phyloP scores from a whole-genome alignment of 2,888 invertebrate genomes.

The Xestia rhomboidea region DNA sequence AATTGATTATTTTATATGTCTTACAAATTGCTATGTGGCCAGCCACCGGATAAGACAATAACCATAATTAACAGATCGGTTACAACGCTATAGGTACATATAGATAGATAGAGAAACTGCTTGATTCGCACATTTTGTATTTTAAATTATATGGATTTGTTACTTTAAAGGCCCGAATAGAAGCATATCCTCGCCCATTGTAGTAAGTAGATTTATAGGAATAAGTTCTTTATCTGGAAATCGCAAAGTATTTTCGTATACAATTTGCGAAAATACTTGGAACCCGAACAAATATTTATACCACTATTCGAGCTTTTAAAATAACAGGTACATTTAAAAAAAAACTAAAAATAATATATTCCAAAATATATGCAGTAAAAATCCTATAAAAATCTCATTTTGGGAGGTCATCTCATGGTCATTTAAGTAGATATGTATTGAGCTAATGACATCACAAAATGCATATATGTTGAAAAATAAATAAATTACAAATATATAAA shows the following conservation, averaged over 20 bases:
- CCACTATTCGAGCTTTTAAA: slow-evolving; percentile 14
- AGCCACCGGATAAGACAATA: slow-evolving; percentile 85
- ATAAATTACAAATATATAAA: slow-evolving; percentile 38
- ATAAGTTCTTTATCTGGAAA: not conserved
- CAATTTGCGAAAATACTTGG: not conserved
- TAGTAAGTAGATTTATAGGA: not conserved
- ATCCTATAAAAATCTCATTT: not conserved
- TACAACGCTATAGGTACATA: slow-evolving; percentile 66
- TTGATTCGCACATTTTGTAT: slow-evolving; percentile 4
- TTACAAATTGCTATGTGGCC: slow-evolving; percentile 86
- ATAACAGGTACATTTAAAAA: slow-evolving; percentile 19
- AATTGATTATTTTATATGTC: slow-evolving; percentile 75
- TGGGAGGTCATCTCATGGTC: slow-evolving; percentile 1
- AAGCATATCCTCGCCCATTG: not conserved
- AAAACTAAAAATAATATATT: not conserved
- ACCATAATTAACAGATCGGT: slow-evolving; percentile 62
- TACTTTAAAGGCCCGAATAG: slow-evolving; percentile 17
- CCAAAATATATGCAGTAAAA: slow-evolving; percentile 36
- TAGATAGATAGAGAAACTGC: slow-evolving; percentile 19
- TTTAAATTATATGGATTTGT: slow-evolving; percentile 6
- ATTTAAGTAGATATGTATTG: slow-evolving; percentile 25
- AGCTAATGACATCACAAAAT: slow-evolving; percentile 20
- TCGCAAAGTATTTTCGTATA: not conserved
- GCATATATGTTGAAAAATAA: slow-evolving; percentile 37
- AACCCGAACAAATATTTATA: not conserved